These are phyloP conservation scores for Epinotia demarniana DNA, from an alignment of 2,888 invertebrate species.

Conservation along the genomic window DNA sequence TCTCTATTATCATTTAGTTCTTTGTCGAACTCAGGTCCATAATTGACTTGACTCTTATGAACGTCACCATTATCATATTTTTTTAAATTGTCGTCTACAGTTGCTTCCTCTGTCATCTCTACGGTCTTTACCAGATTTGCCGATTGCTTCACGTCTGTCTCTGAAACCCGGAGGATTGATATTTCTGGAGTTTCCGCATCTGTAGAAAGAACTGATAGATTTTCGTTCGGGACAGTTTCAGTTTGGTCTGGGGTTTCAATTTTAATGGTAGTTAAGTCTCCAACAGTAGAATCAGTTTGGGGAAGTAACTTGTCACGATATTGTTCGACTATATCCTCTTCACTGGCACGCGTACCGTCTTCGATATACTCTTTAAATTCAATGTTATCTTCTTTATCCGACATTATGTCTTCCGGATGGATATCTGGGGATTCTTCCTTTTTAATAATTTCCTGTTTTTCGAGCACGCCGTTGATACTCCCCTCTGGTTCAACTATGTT, in stretches of 20 bases:
- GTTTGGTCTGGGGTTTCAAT: background rate
- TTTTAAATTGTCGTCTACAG: background rate
- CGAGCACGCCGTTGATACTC: background rate
- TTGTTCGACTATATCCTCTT: background rate
- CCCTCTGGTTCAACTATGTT: background rate
- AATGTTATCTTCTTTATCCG: background rate
- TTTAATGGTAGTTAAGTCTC: background rate
- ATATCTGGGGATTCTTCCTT: background rate
- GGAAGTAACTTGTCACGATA: background rate
- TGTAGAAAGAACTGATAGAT: background rate
- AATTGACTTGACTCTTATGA: background rate
- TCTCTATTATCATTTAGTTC: conserved; percentile 8
- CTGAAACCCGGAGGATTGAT: background rate
- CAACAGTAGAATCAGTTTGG: background rate
- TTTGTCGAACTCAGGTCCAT: background rate
- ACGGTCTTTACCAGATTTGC: background rate
- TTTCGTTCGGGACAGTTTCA: background rate
- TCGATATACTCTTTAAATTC: background rate
- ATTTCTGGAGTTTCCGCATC: background rate
- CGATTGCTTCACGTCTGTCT: background rate
- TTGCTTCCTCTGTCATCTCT: background rate
- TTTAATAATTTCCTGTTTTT: background rate
- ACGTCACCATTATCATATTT: background rate
- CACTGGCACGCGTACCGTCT: background rate
- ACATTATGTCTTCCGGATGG: background rate